Conservation (phyloP, 2,888 invertebrate genomes). For the Dynastes hyllus region DNA sequence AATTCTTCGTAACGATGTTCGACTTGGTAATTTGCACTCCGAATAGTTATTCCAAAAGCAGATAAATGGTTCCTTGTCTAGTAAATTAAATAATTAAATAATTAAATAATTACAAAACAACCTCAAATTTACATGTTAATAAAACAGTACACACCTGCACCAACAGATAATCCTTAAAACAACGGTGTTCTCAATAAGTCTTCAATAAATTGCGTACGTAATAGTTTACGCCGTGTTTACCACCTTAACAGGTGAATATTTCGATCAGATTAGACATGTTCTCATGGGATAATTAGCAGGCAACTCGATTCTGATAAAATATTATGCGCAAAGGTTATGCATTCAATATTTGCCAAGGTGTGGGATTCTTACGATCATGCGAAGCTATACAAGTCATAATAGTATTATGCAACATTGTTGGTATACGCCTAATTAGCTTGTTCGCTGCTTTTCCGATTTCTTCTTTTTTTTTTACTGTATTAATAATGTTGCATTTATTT, state of each 20-base stretch:
- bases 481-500: constrained; percentile 6
- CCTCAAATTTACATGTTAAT: too few relatives aligned
- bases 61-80: too few relatives aligned
- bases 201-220: too few relatives aligned
- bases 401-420: not conserved
- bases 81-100: too few relatives aligned
- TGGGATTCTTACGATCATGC: not conserved
- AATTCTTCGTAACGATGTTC: too few relatives aligned
- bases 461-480: not conserved
- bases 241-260: not conserved
- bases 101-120: too few relatives aligned
- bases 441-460: constrained; percentile 1
- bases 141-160: too few relatives aligned
- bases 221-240: not conserved
- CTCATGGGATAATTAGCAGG: not conserved
- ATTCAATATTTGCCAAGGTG: constrained; percentile 18
- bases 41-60: too few relatives aligned
- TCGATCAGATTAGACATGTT: constrained; percentile 13
- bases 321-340: constrained; percentile 31
- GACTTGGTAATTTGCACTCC: too few relatives aligned
- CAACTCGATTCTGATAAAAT: constrained; percentile 26
- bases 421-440: not conserved
- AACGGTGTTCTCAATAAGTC: too few relatives aligned
- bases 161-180: too few relatives aligned
- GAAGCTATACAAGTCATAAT: constrained; percentile 9